These are phyloP conservation scores for Brachynemurus nebulosus DNA, from an alignment of 2,888 invertebrate genomes.

Conservation along the genomic window DNA sequence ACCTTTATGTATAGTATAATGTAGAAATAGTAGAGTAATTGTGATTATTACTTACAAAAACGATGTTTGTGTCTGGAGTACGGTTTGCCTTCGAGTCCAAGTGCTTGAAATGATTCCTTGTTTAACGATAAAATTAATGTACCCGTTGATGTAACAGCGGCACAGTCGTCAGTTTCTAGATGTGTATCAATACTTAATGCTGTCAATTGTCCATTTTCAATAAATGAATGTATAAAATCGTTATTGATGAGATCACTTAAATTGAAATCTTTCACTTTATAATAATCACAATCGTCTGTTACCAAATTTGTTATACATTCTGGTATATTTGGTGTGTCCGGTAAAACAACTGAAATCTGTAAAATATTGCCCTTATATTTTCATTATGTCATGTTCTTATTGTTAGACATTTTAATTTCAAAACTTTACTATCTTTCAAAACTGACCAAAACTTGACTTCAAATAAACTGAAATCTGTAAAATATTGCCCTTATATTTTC, in stretches of 20 bases:
- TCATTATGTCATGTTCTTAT: too few relatives aligned
- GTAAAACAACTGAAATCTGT: slow-evolving; percentile 40
- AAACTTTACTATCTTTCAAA: too few relatives aligned
- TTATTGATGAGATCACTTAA: slow-evolving; percentile 33
- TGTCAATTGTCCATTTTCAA: slow-evolving; percentile 36
- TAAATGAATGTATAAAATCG: slow-evolving; percentile 39
- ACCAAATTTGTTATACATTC: slow-evolving; percentile 28
- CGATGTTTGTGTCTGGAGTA: slow-evolving; percentile 29
- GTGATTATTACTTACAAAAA: slow-evolving; percentile 33
- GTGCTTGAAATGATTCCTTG: slow-evolving; percentile 35
- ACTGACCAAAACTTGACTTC: too few relatives aligned
- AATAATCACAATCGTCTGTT: slow-evolving; percentile 38
- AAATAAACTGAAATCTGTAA: too few relatives aligned
- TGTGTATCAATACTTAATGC: slow-evolving; percentile 33
- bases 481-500: too few relatives aligned
- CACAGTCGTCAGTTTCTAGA: slow-evolving; percentile 37
- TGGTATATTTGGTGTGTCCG: slow-evolving; percentile 32
- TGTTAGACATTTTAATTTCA: too few relatives aligned
- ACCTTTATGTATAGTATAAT: too few relatives aligned
- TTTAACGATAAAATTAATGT: slow-evolving; percentile 35
- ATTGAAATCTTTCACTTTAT: slow-evolving; percentile 33
- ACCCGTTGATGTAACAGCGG: slow-evolving; percentile 36
- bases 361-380: too few relatives aligned
- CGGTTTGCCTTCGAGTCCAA: slow-evolving; percentile 39
- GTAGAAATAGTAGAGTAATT: too few relatives aligned